Conservation (phyloP, 2,113 vertebrate genomes). For the Bombycilla garrulus region DNA sequence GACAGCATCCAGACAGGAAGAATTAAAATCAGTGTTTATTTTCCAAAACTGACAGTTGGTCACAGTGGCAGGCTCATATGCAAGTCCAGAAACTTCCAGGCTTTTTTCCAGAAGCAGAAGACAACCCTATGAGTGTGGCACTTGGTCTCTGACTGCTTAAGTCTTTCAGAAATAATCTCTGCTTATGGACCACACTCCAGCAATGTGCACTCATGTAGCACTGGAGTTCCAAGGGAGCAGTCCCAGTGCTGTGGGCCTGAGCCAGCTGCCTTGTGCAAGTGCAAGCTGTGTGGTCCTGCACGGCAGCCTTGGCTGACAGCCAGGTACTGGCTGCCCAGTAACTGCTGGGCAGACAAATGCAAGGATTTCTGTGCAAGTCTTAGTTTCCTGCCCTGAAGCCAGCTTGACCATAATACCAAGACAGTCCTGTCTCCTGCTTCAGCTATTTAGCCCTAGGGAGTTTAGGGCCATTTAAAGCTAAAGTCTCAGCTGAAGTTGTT, state of each 20-base stretch:
- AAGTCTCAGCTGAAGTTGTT: not conserved
- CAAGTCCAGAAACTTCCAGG: not conserved
- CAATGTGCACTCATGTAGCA: not conserved
- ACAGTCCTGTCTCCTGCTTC: not conserved
- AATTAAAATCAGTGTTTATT: not conserved
- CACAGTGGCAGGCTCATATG: not conserved
- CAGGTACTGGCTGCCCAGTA: not conserved
- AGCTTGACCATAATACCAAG: not conserved
- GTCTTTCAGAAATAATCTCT: not conserved
- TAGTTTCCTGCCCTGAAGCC: not conserved
- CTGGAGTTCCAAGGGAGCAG: not conserved
- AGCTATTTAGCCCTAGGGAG: not conserved
- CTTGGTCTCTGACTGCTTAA: not conserved
- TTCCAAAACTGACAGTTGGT: not conserved
- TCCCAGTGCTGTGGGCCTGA: rapidly evolving
- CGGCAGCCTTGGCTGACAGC: not conserved
- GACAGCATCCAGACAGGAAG: not conserved
- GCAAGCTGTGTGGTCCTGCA: not conserved
- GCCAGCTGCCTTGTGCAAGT: not conserved
- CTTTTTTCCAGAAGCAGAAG: not conserved
- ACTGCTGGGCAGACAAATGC: not conserved
- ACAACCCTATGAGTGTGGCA: not conserved
- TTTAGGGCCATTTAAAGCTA: not conserved
- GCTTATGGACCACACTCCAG: not conserved
- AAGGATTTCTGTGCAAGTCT: not conserved